These are phyloP conservation scores for Siniperca obscura DNA, from an alignment of 2,797 vertebrate genomes.

Conservation along the genomic window DNA sequence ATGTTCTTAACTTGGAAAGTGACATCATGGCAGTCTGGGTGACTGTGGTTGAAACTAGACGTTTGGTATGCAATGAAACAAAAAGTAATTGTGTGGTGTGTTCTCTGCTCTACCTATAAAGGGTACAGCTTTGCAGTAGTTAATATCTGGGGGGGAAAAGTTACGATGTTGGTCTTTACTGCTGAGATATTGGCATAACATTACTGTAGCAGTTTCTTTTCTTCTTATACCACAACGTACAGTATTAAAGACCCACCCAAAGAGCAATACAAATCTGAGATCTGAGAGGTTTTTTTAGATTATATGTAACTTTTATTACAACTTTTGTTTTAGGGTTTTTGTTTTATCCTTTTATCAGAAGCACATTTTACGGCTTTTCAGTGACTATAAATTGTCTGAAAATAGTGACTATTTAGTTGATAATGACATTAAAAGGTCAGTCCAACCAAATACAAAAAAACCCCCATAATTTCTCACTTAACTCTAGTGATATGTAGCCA, in stretches of 20 bases:
- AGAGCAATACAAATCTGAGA: conserved; percentile 21
- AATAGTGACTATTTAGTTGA: neutral
- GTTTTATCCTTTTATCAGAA: conserved; percentile 4
- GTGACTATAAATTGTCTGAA: neutral
- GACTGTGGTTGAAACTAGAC: conserved; percentile 65
- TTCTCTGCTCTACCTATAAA: conserved; percentile 45
- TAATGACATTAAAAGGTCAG: neutral
- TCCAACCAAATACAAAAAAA: neutral
- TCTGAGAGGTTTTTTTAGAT: neutral
- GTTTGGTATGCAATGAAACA: conserved; percentile 65
- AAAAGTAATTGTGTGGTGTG: conserved; percentile 55
- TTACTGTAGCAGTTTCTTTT: neutral
- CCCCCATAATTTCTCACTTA: neutral
- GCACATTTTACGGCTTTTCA: conserved; percentile 22
- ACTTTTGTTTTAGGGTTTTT: conserved; percentile 5
- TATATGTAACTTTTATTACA: conserved; percentile 30
- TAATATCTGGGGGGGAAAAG: conserved; percentile 13
- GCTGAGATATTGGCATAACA: neutral
- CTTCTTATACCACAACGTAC: neutral
- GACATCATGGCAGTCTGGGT: conserved; percentile 60
- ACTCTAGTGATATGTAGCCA: neutral
- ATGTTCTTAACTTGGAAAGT: conserved; percentile 60
- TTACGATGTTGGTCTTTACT: conserved; percentile 24
- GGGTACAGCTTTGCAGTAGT: conserved; percentile 9
- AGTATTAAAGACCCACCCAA: conserved; percentile 13